phyloP scores from a whole-genome alignment of 2,113 vertebrate genomes.

The Vulpes lagopus region DNA sequence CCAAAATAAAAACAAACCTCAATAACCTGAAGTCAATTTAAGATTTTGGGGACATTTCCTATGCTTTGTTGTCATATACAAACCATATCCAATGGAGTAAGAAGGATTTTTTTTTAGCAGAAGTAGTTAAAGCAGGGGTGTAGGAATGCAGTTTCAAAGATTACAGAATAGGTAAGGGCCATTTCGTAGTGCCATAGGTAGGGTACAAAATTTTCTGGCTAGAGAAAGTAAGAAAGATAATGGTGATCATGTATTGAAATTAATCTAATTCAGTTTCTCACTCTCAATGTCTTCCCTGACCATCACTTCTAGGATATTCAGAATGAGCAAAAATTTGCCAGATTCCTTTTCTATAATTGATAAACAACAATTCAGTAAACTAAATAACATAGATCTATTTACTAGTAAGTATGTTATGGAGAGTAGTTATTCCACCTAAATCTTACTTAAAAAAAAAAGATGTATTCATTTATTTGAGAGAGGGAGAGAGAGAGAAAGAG shows the following conservation, averaged over 20 bases:
- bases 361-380: background rate
- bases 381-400: background rate
- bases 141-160: background rate
- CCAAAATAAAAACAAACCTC: background rate
- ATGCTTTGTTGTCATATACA: background rate
- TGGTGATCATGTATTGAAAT: background rate
- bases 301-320: background rate
- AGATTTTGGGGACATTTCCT: background rate
- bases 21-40: background rate
- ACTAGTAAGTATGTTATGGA: conserved; percentile 10
- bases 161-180: background rate
- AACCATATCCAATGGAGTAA: background rate
- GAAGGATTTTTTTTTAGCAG: background rate
- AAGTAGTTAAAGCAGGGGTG: background rate
- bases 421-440: background rate
- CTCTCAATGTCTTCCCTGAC: background rate
- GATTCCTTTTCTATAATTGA: background rate
- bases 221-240: background rate
- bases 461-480: background rate
- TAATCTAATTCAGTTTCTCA: background rate
- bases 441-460: background rate
- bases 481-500: background rate
- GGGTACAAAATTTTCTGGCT: background rate
- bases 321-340: conserved; percentile 20
- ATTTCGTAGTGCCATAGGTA: background rate